phyloP scores from a whole-genome alignment of 2,113 vertebrate genomes.

The Hippocampus mohnikei region DNA sequence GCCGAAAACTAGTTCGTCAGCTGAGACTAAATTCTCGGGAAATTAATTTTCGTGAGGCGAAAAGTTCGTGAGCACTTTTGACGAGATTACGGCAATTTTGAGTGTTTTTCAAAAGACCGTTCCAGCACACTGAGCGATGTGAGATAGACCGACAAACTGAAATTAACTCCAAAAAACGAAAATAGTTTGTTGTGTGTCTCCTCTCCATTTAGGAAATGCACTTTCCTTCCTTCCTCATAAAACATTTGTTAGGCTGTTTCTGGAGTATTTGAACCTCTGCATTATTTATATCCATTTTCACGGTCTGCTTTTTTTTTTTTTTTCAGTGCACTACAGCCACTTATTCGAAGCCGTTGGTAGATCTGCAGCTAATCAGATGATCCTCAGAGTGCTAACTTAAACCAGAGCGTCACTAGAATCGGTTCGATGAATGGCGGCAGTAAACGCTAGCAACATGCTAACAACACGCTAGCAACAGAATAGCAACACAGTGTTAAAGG shows the following conservation, averaged over 20 bases:
- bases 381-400: background rate
- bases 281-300: background rate
- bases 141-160: no score
- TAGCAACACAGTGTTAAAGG: no score
- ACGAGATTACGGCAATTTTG: background rate
- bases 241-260: conserved; percentile 3
- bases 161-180: no score
- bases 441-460: no score
- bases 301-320: background rate
- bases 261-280: background rate
- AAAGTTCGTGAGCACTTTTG: no score
- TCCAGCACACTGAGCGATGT: no score
- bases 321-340: background rate
- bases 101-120: no score
- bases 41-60: no score
- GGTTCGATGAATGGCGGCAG: background rate
- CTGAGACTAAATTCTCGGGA: no score
- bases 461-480: no score
- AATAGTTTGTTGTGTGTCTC: background rate
- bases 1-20: no score
- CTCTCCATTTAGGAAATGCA: background rate
- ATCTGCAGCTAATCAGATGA: background rate
- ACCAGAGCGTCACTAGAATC: background rate
- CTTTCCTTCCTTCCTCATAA: conserved; percentile 5
- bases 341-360: background rate